These are phyloP conservation scores for Virgularia gustaviana DNA, from an alignment of 92 coral and sea anemone species.

Conservation along the genomic window DNA sequence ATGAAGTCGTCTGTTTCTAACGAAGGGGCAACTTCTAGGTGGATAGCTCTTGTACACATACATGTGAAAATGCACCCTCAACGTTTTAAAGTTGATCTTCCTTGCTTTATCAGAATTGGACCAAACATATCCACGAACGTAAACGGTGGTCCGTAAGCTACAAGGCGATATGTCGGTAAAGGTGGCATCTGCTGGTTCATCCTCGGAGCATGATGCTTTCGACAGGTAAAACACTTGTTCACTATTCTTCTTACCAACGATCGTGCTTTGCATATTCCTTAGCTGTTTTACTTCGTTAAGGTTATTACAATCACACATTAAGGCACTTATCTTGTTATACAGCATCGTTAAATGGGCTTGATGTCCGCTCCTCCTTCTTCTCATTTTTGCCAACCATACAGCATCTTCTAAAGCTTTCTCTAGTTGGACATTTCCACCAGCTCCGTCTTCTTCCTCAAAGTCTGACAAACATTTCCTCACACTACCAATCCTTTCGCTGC, in stretches of 20 bases:
- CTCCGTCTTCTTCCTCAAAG: too few relatives aligned
- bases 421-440: too few relatives aligned
- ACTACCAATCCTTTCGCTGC: too few relatives aligned
- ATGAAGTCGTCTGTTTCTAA: conserved; percentile 13
- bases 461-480: too few relatives aligned
- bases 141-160: conserved; percentile 24
- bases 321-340: too few relatives aligned
- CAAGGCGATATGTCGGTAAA: neutral
- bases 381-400: too few relatives aligned
- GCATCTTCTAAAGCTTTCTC: too few relatives aligned
- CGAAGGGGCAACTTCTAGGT: conserved; percentile 13
- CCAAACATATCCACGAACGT: conserved; percentile 45
- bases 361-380: too few relatives aligned
- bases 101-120: conserved; percentile 47
- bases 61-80: conserved; percentile 22
- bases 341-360: too few relatives aligned
- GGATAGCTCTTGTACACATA: conserved; percentile 11
- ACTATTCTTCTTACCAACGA: conserved; percentile 2
- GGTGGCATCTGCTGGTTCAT: too few relatives aligned
- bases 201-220: neutral
- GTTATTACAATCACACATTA: too few relatives aligned
- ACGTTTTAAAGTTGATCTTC: conserved; percentile 36
- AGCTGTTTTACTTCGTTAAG: too few relatives aligned
- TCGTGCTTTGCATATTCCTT: conserved; percentile 13
- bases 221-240: conserved; percentile 2